Conservation (phyloP, 2,113 vertebrate genomes). For the Catharus minimus region DNA sequence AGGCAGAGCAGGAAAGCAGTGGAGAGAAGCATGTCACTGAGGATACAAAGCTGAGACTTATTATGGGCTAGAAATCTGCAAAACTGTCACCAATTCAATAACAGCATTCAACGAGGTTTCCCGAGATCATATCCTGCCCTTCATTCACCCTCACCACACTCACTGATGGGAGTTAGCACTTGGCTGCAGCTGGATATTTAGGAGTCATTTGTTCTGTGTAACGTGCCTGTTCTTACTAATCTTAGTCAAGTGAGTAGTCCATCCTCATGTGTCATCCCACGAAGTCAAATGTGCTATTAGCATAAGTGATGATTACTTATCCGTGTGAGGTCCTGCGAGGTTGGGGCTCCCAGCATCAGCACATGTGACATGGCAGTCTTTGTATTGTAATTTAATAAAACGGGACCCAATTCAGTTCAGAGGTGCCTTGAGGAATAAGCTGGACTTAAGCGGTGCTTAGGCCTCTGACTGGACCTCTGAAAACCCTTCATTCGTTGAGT, state of each 20-base stretch:
- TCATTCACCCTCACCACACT: conserved; percentile 20
- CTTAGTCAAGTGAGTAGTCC: conserved; percentile 53
- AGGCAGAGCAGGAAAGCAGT: background rate
- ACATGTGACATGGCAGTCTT: conserved; percentile 11
- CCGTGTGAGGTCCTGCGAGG: conserved; percentile 35
- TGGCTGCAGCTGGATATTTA: conserved; percentile 32
- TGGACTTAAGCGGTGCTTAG: conserved; percentile 4
- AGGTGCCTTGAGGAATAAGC: conserved; percentile 29
- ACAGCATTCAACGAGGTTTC: background rate
- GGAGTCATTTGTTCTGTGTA: conserved; percentile 41
- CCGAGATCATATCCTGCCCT: conserved; percentile 36
- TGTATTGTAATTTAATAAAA: conserved; percentile 48
- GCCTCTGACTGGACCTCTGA: conserved; percentile 37
- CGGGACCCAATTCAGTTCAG: conserved; percentile 28
- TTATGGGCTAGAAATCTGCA: conserved; percentile 21
- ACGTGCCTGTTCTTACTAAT: conserved; percentile 44
- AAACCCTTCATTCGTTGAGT: background rate
- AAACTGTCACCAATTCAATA: conserved; percentile 28
- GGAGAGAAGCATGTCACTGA: background rate
- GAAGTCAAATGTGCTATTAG: conserved; percentile 54
- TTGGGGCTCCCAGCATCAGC: conserved; percentile 25
- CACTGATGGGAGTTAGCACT: conserved; percentile 26
- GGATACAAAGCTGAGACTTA: background rate
- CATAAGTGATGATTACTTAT: conserved; percentile 62
- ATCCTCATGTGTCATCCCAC: conserved; percentile 50